Evolutionary conservation across 2,113 vertebrate genomes (phyloP).

Genomic region (Lepus timidus): DNA sequence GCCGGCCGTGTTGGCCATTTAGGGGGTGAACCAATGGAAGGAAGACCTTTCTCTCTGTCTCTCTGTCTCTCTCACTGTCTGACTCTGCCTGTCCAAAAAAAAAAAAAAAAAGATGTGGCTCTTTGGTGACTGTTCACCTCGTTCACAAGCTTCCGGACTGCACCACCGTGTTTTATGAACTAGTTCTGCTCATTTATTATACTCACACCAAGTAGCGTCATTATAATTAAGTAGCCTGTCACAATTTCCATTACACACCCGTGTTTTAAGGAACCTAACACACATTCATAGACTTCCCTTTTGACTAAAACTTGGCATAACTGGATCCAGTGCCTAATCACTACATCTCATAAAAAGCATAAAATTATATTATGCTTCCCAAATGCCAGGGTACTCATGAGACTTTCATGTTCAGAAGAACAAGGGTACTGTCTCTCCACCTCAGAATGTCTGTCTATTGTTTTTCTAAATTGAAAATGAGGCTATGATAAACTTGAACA

Average conservation of each 20-base stretch:
- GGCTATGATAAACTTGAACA: not conserved
- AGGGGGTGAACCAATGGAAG: no score
- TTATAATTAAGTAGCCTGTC: conserved; percentile 67
- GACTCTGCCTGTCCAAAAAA: no score
- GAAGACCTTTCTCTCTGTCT: no score
- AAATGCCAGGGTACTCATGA: conserved; percentile 41
- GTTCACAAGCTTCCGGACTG: not conserved
- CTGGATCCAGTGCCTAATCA: conserved; percentile 1
- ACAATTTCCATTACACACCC: conserved; percentile 67
- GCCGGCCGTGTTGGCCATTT: no score
- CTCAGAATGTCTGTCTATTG: not conserved
- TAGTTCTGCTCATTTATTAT: conserved; percentile 55
- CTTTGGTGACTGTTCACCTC: conserved; percentile 20
- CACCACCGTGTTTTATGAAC: conserved; percentile 51
- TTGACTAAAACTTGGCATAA: conserved; percentile 65
- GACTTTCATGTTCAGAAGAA: conserved; percentile 27
- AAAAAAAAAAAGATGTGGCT: not conserved
- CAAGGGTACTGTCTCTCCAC: not conserved
- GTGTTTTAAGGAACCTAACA: conserved; percentile 66
- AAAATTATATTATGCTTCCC: conserved; percentile 40
- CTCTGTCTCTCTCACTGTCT: no score
- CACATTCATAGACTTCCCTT: conserved; percentile 62
- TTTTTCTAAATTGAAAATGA: conserved; percentile 33
- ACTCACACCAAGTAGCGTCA: not conserved
- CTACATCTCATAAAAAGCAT: conserved; percentile 39